Evolutionary conservation across 2,888 invertebrate species (phyloP).

Genomic region (Biston betularia): DNA sequence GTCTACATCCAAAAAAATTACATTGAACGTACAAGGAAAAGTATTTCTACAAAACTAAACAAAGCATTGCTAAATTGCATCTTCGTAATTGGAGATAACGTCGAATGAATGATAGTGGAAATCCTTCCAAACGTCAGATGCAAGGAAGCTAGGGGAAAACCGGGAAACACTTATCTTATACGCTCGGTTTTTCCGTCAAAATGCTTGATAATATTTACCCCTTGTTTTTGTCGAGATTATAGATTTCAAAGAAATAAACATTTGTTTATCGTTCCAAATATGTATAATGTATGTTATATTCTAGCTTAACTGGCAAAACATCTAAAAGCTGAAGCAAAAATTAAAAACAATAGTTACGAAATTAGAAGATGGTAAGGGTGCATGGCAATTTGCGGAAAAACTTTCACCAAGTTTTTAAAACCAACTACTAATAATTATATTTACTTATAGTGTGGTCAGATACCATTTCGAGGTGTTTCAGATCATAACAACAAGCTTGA

Average conservation of each 20-base stretch:
- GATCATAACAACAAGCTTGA: no score
- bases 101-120: slow-evolving; percentile 45
- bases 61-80: slow-evolving; percentile 24
- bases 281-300: not conserved
- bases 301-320: not conserved
- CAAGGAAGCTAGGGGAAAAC: slow-evolving; percentile 42
- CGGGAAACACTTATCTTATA: slow-evolving; percentile 39
- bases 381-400: no score
- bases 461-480: no score
- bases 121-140: slow-evolving; percentile 50
- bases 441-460: no score
- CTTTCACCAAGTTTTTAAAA: no score
- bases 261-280: not conserved
- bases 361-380: no score
- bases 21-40: not conserved
- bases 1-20: no score
- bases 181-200: slow-evolving; percentile 11
- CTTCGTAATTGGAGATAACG: slow-evolving; percentile 36
- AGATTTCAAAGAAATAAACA: not conserved
- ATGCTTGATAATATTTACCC: slow-evolving; percentile 7
- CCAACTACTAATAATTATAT: no score
- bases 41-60: slow-evolving; percentile 13
- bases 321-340: not conserved
- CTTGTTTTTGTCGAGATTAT: slow-evolving; percentile 5
- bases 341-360: no score